Percentiles rank a stretch among this genome's conserved stretches.
These are phyloP conservation scores for Jaculus jaculus DNA, from an alignment of 2,113 vertebrate genomes.

Conservation along the genomic window DNA sequence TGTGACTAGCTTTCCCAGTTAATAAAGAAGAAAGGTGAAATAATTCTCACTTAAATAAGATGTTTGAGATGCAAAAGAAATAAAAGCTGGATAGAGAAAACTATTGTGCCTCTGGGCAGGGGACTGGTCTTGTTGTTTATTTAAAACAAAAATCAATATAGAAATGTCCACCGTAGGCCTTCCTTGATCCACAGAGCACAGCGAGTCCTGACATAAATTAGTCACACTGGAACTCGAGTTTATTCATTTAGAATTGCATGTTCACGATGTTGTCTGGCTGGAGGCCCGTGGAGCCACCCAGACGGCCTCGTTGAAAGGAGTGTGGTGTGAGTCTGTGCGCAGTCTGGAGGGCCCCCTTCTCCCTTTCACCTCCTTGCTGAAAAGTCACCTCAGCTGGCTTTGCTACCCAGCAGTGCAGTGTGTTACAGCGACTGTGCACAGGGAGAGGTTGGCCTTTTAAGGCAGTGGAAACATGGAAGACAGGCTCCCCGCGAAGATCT, in stretches of 20 bases:
- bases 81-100: constrained; percentile 38
- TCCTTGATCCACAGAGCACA: constrained; percentile 46
- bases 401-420: background rate
- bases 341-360: background rate
- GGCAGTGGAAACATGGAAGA: background rate
- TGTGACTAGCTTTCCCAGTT: background rate
- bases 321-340: background rate
- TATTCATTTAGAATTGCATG: background rate
- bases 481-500: background rate
- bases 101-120: constrained; percentile 28
- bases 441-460: background rate
- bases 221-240: background rate
- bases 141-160: constrained; percentile 43
- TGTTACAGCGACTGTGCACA: background rate
- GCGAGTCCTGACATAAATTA: background rate
- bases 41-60: constrained; percentile 14
- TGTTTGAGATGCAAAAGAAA: constrained; percentile 1
- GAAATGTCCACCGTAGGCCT: background rate
- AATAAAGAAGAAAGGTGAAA: constrained; percentile 4
- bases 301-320: background rate
- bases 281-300: background rate
- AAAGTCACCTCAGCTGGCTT: background rate
- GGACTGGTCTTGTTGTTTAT: constrained; percentile 45
- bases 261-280: background rate
- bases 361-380: background rate